Evolutionary conservation across 2,888 invertebrate species (phyloP).

Genomic region (Synergus umbraculus): DNA sequence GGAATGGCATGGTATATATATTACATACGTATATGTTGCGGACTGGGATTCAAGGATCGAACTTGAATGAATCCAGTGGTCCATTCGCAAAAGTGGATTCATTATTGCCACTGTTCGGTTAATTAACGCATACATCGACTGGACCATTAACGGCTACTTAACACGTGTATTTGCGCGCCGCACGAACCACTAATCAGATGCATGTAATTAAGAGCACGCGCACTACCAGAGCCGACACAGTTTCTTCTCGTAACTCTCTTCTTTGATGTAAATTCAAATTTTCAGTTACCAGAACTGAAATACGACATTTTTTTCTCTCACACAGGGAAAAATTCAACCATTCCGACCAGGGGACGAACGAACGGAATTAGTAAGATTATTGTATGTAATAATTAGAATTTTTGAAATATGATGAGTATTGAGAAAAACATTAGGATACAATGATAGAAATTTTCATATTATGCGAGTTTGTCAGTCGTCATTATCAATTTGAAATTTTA

Average conservation of each 20-base stretch:
- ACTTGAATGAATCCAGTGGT: constrained; percentile 24
- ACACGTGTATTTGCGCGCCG: constrained; percentile 56
- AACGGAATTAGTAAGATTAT: too few species aligned
- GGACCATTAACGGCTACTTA: constrained; percentile 58
- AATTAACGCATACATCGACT: constrained; percentile 58
- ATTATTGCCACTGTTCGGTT: constrained; percentile 57
- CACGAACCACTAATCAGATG: constrained; percentile 44
- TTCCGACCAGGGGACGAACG: too few species aligned
- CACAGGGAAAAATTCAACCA: too few species aligned
- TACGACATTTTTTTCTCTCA: not conserved
- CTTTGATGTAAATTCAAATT: not conserved
- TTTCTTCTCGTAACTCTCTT: constrained; percentile 15
- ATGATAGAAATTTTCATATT: constrained; percentile 3
- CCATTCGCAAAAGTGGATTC: constrained; percentile 51
- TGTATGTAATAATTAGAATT: too few species aligned
- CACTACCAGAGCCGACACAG: constrained; percentile 24
- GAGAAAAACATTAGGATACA: too few species aligned
- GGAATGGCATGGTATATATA: not conserved
- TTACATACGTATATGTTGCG: not conserved
- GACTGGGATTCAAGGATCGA: not conserved
- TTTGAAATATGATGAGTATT: too few species aligned
- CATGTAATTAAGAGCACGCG: constrained; percentile 44
- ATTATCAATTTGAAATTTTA: constrained; percentile 34
- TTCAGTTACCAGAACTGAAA: not conserved
- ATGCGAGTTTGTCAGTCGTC: constrained; percentile 7